Evolutionary conservation across 2,888 invertebrate species (phyloP), one percentile per base, ranked within the genome.

Genomic region (Pseudolycoriella hygida): DNA sequence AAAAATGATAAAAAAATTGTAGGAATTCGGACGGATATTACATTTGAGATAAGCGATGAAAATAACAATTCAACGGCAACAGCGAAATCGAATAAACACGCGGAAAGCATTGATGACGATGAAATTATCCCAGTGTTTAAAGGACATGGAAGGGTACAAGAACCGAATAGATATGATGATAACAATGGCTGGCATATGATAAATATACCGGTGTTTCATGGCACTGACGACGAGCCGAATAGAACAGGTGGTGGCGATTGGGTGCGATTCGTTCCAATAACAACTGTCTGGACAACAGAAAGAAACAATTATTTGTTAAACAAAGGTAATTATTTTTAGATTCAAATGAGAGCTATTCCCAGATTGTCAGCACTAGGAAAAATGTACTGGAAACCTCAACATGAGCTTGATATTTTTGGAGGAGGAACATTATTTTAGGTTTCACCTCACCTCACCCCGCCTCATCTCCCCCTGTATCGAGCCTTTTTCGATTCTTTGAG

Each of bases 21-120:
- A 48, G 65, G 65, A 44, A 64, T 66, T 49, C 62, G 63, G 48
- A 66, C 65, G 10, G 65, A 66, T 50, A 64, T 66, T 47, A 66
- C 66, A 48, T 66, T 66, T 48, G 65, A 66, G 49, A 60, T 66
- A 46, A 59, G 60, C 17, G 60, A 61, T 17, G 61, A 56, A 17
- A 46, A 49, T 40, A 51, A 49, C 17, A 59, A 58, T 18, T 54
- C 49, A 3, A 65, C 64, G 52, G 56, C 56, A 43, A 61, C 63
- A 5, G 45, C 48, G 25, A 44, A 42, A 40, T 31, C 12, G 20
- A 15, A 41, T 5, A 45, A 48, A 41, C 37, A 43, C n/a, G 38
- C 19, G 17, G 45, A 43, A 40, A 40, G 40, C 17, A 40, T 17
- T 31, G 32, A 34, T 15, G 17, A 43, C 17, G 40, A 34, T 31